Percentiles rank a stretch among this genome's conserved stretches.
phyloP scores from a whole-genome alignment of 2,888 invertebrate genomes.

The Andrena chrysosceles region DNA sequence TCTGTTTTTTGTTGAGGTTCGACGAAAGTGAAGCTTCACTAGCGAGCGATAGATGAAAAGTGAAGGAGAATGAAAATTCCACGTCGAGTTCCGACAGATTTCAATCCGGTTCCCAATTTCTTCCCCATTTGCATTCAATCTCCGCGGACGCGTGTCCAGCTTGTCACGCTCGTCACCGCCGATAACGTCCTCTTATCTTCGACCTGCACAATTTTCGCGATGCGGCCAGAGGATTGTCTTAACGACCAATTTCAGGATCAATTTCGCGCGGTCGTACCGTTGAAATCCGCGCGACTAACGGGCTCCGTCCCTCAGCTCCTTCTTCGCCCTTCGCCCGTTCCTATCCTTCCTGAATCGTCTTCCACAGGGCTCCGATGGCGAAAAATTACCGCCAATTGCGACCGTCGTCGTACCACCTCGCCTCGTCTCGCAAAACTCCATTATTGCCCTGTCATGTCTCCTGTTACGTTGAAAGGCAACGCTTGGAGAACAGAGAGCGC shows the following conservation, averaged over 20 bases:
- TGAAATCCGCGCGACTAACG: constrained; percentile 69
- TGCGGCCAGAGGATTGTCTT: constrained; percentile 65
- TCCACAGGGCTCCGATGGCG: constrained; percentile 20
- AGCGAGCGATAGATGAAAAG: too few species aligned
- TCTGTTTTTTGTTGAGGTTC: too few species aligned
- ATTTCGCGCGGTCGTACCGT: constrained; percentile 76
- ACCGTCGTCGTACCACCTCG: constrained; percentile 1
- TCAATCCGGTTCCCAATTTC: background rate
- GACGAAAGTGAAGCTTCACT: too few species aligned
- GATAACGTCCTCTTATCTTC: constrained; percentile 6
- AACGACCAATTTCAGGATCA: constrained; percentile 79
- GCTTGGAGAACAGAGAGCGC: background rate
- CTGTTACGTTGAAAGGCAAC: background rate
- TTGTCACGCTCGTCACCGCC: background rate
- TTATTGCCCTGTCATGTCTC: background rate
- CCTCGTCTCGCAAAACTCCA: background rate
- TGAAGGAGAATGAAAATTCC: too few species aligned
- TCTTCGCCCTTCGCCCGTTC: background rate
- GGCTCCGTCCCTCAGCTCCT: constrained; percentile 30
- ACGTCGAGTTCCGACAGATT: too few species aligned
- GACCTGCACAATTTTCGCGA: constrained; percentile 59
- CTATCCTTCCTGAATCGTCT: constrained; percentile 9
- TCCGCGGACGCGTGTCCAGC: background rate
- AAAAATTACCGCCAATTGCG: constrained; percentile 39
- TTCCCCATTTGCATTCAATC: background rate